Evolutionary conservation across 2,797 vertebrate genomes (phyloP).

Genomic region (Caiman crocodilus): DNA sequence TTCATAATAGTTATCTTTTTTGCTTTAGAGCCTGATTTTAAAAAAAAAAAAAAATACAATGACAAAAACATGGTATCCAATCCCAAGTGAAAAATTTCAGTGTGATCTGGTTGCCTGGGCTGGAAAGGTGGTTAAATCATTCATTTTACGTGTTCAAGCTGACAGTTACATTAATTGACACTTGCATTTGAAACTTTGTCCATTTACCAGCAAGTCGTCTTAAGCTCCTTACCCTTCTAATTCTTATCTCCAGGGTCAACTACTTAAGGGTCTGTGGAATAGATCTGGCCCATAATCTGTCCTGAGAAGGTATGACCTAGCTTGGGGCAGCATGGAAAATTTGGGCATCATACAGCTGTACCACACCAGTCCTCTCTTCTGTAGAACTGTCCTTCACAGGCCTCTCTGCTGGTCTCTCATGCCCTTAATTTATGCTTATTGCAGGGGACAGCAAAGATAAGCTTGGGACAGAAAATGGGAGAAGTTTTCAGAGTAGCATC

Average conservation of each 20-base stretch:
- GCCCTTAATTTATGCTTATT: not conserved
- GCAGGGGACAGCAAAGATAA: not conserved
- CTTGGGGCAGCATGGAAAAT: not conserved
- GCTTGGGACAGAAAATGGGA: not conserved
- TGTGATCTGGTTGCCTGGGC: not conserved
- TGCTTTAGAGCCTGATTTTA: not conserved
- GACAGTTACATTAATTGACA: not conserved
- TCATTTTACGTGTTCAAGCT: not conserved
- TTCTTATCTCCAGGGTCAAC: too few species aligned
- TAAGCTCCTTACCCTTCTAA: not conserved
- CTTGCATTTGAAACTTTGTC: not conserved
- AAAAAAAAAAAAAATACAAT: not conserved
- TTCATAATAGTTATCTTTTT: not conserved
- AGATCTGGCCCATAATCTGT: too few species aligned
- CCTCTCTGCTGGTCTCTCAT: not conserved
- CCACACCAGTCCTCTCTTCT: not conserved
- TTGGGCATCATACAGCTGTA: not conserved
- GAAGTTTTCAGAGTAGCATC: not conserved
- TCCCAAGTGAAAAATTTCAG: not conserved
- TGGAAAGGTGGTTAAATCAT: not conserved
- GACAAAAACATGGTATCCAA: not conserved
- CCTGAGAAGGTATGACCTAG: too few species aligned
- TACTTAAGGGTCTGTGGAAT: too few species aligned
- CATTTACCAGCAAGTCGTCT: not conserved
- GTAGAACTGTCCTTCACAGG: not conserved